A percentile compares a stretch with the other conserved stretches of the same genome.
These are phyloP conservation scores for Centruroides sculpturatus DNA, from an alignment of 1,140 invertebrate species.

Conservation along the genomic window DNA sequence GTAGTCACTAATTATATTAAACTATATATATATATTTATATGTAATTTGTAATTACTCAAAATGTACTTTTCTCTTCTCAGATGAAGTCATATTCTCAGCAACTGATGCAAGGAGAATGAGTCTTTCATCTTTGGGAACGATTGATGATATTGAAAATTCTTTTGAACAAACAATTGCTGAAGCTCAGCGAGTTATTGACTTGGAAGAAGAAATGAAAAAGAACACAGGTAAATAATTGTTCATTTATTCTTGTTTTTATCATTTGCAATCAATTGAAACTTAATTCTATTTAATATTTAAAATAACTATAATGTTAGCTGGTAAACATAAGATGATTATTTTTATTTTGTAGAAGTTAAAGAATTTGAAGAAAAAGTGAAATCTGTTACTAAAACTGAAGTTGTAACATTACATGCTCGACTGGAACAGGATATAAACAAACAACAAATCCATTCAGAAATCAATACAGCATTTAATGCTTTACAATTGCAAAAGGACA, in stretches of 20 bases:
- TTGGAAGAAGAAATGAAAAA: not conserved
- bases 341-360: too few relatives aligned
- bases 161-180: not conserved
- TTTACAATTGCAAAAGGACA: not conserved
- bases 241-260: too few relatives aligned
- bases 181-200: not conserved
- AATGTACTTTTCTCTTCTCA: too few relatives aligned
- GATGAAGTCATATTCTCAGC: too few relatives aligned
- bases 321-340: too few relatives aligned
- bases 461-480: slow-evolving; percentile 9
- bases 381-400: too few relatives aligned
- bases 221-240: not conserved
- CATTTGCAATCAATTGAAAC: not conserved
- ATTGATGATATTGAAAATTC: not conserved
- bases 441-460: slow-evolving; percentile 10
- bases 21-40: too few relatives aligned
- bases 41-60: too few relatives aligned
- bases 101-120: not conserved
- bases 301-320: too few relatives aligned
- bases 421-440: slow-evolving; percentile 12
- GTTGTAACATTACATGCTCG: slow-evolving; percentile 8
- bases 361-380: too few relatives aligned
- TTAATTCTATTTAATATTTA: too few relatives aligned
- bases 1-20: too few relatives aligned
- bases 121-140: not conserved